phyloP scores from a whole-genome alignment of 2,113 vertebrate species.

The Mormyrus iriodes region DNA sequence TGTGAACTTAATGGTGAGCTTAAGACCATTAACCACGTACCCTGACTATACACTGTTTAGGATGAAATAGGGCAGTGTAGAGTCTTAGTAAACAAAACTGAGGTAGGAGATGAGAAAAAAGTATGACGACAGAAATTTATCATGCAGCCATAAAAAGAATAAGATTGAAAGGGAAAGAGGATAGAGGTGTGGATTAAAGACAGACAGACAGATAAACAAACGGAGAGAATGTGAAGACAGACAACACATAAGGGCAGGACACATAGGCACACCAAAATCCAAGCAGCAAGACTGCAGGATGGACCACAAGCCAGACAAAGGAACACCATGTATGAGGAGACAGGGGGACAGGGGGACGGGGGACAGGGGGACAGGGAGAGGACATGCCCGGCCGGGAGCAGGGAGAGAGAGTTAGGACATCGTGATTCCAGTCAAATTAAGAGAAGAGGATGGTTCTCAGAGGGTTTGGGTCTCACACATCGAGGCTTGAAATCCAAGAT shows the following conservation, averaged over 20 bases:
- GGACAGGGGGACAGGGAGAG: constrained; percentile 42
- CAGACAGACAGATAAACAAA: constrained; percentile 43
- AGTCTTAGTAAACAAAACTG: not conserved
- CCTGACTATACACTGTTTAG: not conserved
- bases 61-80: constrained; percentile 4
- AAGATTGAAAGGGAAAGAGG: constrained; percentile 21
- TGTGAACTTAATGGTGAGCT: not conserved
- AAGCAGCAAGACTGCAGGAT: constrained; percentile 60
- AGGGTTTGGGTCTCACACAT: constrained; percentile 63
- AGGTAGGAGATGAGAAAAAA: not conserved
- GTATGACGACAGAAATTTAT: not conserved
- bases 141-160: not conserved
- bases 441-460: constrained; percentile 58
- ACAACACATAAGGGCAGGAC: constrained; percentile 40
- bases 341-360: constrained; percentile 26
- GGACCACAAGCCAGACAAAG: constrained; percentile 35
- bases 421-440: constrained; percentile 62
- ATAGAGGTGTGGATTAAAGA: constrained; percentile 32
- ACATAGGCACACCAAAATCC: constrained; percentile 51
- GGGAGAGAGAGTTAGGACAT: constrained; percentile 67
- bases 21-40: not conserved
- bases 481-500: constrained; percentile 67
- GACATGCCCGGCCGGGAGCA: constrained; percentile 27
- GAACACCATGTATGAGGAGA: constrained; percentile 42
- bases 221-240: constrained; percentile 45